Percentiles rank a stretch among this genome's conserved stretches.
Conservation (phyloP, 2,888 invertebrate species). For the Halictus ligatus region DNA sequence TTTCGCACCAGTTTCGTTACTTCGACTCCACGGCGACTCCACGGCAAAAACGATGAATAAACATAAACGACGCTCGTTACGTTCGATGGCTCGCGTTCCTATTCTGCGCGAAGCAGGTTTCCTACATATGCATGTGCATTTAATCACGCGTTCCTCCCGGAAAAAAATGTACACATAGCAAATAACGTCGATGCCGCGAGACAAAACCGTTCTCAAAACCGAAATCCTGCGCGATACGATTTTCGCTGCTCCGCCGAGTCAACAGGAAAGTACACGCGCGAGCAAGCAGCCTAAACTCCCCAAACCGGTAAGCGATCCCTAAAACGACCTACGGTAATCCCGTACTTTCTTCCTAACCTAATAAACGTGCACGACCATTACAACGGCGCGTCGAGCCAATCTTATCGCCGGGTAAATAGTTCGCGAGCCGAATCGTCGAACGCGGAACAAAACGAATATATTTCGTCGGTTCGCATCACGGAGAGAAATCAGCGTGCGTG, state of each 20-base stretch:
- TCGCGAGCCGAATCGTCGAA: not conserved
- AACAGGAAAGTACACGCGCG: not conserved
- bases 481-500: not conserved
- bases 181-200: not conserved
- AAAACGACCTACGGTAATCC: conserved; percentile 57
- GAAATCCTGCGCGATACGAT: not conserved
- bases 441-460: not conserved
- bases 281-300: conserved; percentile 14
- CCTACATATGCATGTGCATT: not conserved
- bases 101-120: not conserved
- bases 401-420: conserved; percentile 9
- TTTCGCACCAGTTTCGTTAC: conserved; percentile 34
- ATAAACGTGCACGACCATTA: conserved; percentile 35
- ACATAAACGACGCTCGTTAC: not conserved
- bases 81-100: not conserved
- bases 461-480: not conserved
- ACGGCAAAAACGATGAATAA: not conserved
- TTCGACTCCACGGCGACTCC: conserved; percentile 6
- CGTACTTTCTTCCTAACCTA: conserved; percentile 58
- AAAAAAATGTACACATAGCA: not conserved
- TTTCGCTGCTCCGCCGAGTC: not conserved
- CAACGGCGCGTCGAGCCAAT: not conserved
- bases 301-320: conserved; percentile 22
- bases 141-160: not conserved
- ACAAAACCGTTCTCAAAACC: not conserved